phyloP scores from a whole-genome alignment of 2,888 invertebrate species.

The Tetrapedia diversipes region DNA sequence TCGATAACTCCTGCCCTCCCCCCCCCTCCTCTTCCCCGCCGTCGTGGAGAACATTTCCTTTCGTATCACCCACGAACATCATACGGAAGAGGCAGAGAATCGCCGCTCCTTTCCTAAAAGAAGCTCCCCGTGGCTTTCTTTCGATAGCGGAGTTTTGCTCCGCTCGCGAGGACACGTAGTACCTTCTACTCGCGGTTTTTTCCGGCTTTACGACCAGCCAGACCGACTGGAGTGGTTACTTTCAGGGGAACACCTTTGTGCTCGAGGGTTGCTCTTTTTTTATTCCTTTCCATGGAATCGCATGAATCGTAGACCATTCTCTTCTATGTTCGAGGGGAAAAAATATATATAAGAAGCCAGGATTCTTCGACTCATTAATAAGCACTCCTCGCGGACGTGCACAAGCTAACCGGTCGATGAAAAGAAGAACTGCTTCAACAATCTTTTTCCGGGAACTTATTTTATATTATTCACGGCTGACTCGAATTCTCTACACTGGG shows the following conservation, averaged over 20 bases:
- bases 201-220: slow-evolving; percentile 25
- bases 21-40: not conserved
- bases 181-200: slow-evolving; percentile 17
- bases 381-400: slow-evolving; percentile 6
- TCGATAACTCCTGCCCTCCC: slow-evolving; percentile 47
- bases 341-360: not conserved
- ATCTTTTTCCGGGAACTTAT: slow-evolving; percentile 10
- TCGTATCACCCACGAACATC: slow-evolving; percentile 5
- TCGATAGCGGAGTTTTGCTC: slow-evolving; percentile 14
- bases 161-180: slow-evolving; percentile 29
- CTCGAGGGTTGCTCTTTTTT: slow-evolving; percentile 18
- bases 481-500: slow-evolving; percentile 5
- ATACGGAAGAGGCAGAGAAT: not conserved
- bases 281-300: slow-evolving; percentile 6
- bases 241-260: slow-evolving; percentile 43
- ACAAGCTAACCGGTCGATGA: slow-evolving; percentile 16
- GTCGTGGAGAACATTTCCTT: slow-evolving; percentile 29
- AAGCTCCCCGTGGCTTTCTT: slow-evolving; percentile 22
- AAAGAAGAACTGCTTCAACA: not conserved
- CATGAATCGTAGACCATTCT: slow-evolving; percentile 21
- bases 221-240: slow-evolving; percentile 30
- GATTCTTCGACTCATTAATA: slow-evolving; percentile 29
- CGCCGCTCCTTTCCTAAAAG: slow-evolving; percentile 26
- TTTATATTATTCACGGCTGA: slow-evolving; percentile 9
- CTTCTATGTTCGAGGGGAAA: not conserved